phyloP scores from a whole-genome alignment of 2,888 invertebrate genomes.

The Anthoptus insignis region DNA sequence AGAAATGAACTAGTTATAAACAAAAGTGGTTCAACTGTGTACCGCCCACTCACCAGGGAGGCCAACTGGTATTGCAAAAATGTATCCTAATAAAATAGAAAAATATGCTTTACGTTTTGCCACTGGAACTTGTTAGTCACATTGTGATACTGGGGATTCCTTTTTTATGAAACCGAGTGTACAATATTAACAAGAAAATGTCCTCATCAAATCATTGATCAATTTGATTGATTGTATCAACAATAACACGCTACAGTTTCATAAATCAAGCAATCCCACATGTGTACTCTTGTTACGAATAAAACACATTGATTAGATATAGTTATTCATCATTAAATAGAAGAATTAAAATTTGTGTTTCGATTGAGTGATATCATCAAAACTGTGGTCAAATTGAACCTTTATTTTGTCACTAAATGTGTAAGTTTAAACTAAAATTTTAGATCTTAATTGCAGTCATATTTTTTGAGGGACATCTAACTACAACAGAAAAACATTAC shows the following conservation, averaged over 20 bases:
- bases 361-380: background rate
- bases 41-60: slow-evolving; percentile 84
- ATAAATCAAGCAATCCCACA: slow-evolving; percentile 18
- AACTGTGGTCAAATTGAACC: background rate
- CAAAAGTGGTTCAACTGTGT: slow-evolving; percentile 54
- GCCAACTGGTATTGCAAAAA: slow-evolving; percentile 85
- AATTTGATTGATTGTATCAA: no score
- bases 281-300: slow-evolving; percentile 22
- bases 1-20: slow-evolving; percentile 61
- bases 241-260: slow-evolving; percentile 13
- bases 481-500: slow-evolving; percentile 9
- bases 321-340: background rate
- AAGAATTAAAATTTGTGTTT: background rate
- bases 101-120: slow-evolving; percentile 62
- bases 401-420: background rate
- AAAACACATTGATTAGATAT: slow-evolving; percentile 17
- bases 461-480: slow-evolving; percentile 17
- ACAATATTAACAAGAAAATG: no score
- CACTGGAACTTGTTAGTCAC: slow-evolving; percentile 59
- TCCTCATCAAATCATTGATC: no score
- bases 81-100: slow-evolving; percentile 83
- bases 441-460: background rate
- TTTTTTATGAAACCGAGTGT: slow-evolving; percentile 36
- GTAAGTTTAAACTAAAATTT: no score
- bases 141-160: slow-evolving; percentile 54